Evolutionary conservation across 2,113 vertebrate species (phyloP), one percentile per base, ranked within the genome.

Genomic region (Passer domesticus): DNA sequence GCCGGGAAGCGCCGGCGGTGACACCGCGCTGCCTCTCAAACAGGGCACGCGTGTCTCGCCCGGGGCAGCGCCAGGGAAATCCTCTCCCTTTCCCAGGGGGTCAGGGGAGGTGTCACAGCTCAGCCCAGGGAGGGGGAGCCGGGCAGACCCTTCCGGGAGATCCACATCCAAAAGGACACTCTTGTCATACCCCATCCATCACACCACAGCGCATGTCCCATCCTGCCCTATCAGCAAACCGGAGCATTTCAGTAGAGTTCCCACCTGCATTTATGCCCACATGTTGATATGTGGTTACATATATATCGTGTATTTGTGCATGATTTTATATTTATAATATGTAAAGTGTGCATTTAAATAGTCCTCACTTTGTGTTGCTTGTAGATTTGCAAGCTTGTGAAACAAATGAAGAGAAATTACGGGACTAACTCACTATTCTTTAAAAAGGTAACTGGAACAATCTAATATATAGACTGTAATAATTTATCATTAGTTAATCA

Each of bases 121-220:
- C 56, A 52, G 17, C 23, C 43, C 37, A 22, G 35, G 21, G 11
- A 33, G 3, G 13, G 18, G 11, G 8, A 39, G 27, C n/a, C 33
- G 19, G 39, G 21, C 50, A 50, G 31, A 46, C 3, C 5, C 19
- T 3, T 2, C 30, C 0, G 2, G 0, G 2, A 59, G 17, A 6
- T 27, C 24, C 59, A 9, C 18, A 15, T 11, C 44, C 47, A 20
- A 58, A 58, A 62, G 41, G n/a, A 15, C 28, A 0, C 25, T 12
- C 7, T 10, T 13, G 3, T 17, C 31, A 21, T 18, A 10, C 3
- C 11, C 4, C 27, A 8, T 55, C 30, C 19, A 7, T n/a, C 47
- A 2, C 10, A 13, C 7, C 10, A 1, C 5, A 16, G 10, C 39
- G 2, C 70, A 2, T 2, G 19, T 37, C 28, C 15, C 68, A 20